Conservation (phyloP, 2,113 vertebrate genomes). For the Pseudonaja textilis region DNA sequence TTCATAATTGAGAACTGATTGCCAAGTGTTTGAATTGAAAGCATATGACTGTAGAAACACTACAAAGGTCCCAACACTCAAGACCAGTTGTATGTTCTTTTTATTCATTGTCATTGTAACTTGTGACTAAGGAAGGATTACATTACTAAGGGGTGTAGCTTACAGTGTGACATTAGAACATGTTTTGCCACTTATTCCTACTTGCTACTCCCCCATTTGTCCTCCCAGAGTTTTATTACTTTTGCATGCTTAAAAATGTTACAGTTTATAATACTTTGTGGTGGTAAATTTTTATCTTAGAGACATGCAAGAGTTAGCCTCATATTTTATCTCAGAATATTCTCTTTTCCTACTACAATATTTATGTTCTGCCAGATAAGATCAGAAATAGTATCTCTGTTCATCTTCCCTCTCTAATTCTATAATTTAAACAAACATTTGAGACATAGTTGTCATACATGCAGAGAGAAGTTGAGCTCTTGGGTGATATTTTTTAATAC, state of each 20-base stretch:
- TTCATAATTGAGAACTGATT: not conserved
- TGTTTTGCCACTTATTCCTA: not conserved
- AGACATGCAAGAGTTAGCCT: not conserved
- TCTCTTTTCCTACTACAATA: not conserved
- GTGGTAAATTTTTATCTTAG: not conserved
- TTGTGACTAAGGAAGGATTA: not conserved
- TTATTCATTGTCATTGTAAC: not conserved
- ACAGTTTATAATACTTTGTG: not conserved
- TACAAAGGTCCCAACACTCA: not conserved
- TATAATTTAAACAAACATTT: slow-evolving; percentile 29
- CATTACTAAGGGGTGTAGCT: not conserved
- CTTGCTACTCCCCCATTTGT: not conserved
- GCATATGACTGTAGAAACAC: not conserved
- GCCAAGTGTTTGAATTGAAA: not conserved
- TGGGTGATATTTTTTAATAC: slow-evolving; percentile 66
- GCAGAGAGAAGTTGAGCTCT: slow-evolving; percentile 18
- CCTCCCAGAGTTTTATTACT: not conserved
- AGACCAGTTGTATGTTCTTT: not conserved
- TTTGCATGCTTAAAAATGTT: not conserved
- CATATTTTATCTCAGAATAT: not conserved
- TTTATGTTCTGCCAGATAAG: not conserved
- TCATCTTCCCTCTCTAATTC: not conserved
- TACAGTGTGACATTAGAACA: not conserved
- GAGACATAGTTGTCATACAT: slow-evolving; percentile 33
- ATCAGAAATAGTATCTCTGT: not conserved